Conservation (phyloP, 2,113 vertebrate species). For the Cyphomyrus plagiostoma region DNA sequence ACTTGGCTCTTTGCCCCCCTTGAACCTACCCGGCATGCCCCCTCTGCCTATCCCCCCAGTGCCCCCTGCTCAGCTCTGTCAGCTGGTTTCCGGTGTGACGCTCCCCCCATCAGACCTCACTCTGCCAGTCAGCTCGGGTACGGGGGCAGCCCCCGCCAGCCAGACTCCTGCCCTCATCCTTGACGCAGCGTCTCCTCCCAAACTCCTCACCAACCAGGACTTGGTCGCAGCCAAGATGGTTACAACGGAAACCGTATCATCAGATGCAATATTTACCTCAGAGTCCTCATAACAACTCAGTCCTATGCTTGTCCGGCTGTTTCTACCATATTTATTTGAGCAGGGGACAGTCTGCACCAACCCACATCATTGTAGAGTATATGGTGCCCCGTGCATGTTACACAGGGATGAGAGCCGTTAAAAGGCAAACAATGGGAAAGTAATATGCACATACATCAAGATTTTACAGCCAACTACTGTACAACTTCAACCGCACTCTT, state of each 20-base stretch:
- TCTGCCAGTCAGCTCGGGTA: constrained; percentile 20
- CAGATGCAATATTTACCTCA: constrained; percentile 54
- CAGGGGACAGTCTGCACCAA: constrained; percentile 51
- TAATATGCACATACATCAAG: neutral
- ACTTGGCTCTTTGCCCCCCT: constrained; percentile 58
- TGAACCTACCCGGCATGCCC: constrained; percentile 61
- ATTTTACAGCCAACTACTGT: neutral
- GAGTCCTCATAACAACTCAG: constrained; percentile 61
- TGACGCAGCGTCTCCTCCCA: constrained; percentile 44
- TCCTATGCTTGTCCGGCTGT: neutral
- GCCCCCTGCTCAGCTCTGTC: constrained; percentile 59
- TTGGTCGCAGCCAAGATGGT: constrained; percentile 10
- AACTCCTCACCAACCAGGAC: constrained; percentile 35
- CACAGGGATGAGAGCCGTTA: neutral
- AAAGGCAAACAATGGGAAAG: neutral
- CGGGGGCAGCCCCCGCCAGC: constrained; percentile 44
- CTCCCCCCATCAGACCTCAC: constrained; percentile 43
- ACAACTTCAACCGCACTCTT: neutral
- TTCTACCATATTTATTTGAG: constrained; percentile 64
- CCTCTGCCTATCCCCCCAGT: constrained; percentile 60
- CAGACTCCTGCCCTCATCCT: constrained; percentile 42
- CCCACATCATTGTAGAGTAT: constrained; percentile 39
- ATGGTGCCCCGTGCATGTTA: neutral
- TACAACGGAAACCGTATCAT: constrained; percentile 52
- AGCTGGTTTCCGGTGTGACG: constrained; percentile 57